These are phyloP conservation scores for Chrysemys picta DNA, from an alignment of 2,113 vertebrate species.

Conservation along the genomic window DNA sequence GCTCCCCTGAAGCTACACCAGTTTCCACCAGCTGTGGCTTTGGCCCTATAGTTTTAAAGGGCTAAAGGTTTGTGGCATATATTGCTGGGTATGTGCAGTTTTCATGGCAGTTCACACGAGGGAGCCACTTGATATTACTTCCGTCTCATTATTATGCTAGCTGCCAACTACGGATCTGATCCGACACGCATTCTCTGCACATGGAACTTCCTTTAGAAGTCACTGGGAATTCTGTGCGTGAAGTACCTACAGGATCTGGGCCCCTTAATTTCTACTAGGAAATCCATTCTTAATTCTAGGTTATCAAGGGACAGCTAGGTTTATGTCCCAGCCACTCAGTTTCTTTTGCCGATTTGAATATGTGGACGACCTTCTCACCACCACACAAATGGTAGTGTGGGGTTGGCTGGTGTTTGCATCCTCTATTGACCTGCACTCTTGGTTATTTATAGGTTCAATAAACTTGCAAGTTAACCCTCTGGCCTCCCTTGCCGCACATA, in stretches of 20 bases:
- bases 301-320: neutral
- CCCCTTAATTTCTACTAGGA: neutral
- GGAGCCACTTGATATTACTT: fast-evolving
- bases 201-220: neutral
- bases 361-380: neutral
- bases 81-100: neutral
- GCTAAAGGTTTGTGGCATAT: fast-evolving
- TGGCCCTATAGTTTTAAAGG: neutral
- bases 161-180: fast-evolving
- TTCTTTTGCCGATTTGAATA: neutral
- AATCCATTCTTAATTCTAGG: neutral
- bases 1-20: neutral
- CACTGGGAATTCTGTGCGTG: neutral
- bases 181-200: fast-evolving
- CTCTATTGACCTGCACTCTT: neutral
- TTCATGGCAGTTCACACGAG: neutral
- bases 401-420: neutral
- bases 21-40: neutral
- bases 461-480: neutral
- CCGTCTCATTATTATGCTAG: fast-evolving
- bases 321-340: neutral
- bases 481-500: neutral
- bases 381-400: neutral
- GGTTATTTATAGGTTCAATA: neutral
- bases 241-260: neutral